Conservation (phyloP, 1,140 invertebrate genomes). For the Habropoda laboriosa region DNA sequence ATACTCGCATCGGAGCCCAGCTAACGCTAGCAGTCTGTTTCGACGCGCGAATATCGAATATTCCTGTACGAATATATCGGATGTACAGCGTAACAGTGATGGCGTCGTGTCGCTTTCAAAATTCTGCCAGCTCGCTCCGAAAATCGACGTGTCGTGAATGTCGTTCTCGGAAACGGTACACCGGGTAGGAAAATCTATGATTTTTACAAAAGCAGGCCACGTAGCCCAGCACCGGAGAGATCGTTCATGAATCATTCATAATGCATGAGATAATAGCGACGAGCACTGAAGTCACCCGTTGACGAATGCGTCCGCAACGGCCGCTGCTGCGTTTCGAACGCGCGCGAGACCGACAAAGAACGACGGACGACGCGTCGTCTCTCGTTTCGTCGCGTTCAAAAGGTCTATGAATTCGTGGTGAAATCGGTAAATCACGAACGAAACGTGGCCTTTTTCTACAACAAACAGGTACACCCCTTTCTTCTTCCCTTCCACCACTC, state of each 20-base stretch:
- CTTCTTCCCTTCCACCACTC: background rate
- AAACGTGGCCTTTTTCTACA: conserved; percentile 2
- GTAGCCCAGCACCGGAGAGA: conserved; percentile 45
- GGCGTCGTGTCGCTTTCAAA: background rate
- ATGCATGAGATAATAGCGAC: conserved; percentile 69
- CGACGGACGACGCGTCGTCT: background rate
- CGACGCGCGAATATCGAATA: background rate
- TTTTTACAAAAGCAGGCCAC: conserved; percentile 64
- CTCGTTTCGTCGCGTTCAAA: conserved; percentile 11
- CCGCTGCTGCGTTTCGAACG: conserved; percentile 10
- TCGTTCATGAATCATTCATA: conserved; percentile 72
- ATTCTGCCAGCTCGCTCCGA: background rate
- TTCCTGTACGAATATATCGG: background rate
- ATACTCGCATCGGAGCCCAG: background rate
- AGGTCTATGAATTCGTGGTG: background rate
- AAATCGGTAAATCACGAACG: conserved; percentile 17
- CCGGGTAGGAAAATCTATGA: conserved; percentile 46
- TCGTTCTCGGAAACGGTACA: conserved; percentile 37
- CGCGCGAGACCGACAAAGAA: conserved; percentile 25
- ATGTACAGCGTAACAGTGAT: background rate
- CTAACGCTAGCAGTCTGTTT: background rate
- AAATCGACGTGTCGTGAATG: conserved; percentile 29
- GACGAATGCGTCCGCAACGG: conserved; percentile 56
- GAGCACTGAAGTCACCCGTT: conserved; percentile 52
- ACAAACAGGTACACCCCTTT: background rate